A percentile compares a stretch with the other conserved stretches of the same genome.
phyloP scores from a whole-genome alignment of 2,888 invertebrate species.

The Macropis europaea region DNA sequence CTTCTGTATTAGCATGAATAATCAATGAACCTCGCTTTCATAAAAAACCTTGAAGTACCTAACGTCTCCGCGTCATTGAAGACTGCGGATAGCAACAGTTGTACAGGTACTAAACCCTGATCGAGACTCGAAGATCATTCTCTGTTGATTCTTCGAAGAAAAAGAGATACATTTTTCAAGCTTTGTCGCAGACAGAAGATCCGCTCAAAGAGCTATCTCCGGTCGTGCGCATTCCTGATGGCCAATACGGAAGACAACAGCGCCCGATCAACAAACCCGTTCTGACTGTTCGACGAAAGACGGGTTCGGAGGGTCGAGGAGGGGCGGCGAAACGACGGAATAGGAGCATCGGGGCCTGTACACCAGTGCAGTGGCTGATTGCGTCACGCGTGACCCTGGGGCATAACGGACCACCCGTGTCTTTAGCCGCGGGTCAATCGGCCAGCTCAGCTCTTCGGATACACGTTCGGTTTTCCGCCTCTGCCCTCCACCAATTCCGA shows the following conservation, averaged over 20 bases:
- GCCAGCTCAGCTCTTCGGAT: conserved; percentile 60
- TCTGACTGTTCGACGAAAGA: conserved; percentile 55
- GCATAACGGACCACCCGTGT: conserved; percentile 74
- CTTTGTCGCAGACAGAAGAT: conserved; percentile 20
- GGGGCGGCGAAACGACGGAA: conserved; percentile 60
- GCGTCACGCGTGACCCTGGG: conserved; percentile 75
- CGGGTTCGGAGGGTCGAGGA: conserved; percentile 41
- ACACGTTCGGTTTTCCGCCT: conserved; percentile 46
- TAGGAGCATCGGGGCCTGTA: conserved; percentile 65
- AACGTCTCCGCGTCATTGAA: no score
- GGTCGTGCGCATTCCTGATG: conserved; percentile 50
- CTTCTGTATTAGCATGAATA: no score
- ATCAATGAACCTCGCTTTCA: no score
- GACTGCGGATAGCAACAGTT: no score
- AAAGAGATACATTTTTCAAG: conserved; percentile 27
- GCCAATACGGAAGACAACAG: conserved; percentile 51
- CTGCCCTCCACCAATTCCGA: conserved; percentile 24
- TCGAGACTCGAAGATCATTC: no score
- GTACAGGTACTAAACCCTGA: no score
- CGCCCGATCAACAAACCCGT: conserved; percentile 55
- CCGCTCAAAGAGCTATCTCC: conserved; percentile 53
- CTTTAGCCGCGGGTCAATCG: conserved; percentile 74
- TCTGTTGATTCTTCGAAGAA: neutral
- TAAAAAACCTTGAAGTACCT: no score
- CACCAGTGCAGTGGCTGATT: conserved; percentile 60